Conservation (phyloP, 2,888 invertebrate species). For the Halictus quadricinctus region DNA sequence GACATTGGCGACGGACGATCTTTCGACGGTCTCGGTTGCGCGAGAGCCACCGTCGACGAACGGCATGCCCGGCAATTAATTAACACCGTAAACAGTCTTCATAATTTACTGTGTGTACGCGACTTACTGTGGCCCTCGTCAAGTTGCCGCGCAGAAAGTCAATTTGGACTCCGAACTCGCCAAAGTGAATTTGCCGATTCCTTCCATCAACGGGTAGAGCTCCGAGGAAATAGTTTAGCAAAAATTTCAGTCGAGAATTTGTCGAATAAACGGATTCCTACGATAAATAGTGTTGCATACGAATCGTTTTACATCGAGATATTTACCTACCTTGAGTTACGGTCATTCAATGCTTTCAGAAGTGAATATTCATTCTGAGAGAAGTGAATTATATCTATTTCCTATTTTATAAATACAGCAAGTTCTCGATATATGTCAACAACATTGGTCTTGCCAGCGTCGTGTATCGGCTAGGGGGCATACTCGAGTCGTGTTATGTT, state of each 20-base stretch:
- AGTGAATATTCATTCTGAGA: no score
- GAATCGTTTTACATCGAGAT: no score
- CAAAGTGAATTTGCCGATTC: neutral
- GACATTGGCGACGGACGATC: conserved; percentile 1
- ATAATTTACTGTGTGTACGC: neutral
- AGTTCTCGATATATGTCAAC: no score
- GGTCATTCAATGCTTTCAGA: no score
- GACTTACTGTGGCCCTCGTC: neutral
- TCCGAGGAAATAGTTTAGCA: neutral
- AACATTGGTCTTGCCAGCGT: no score
- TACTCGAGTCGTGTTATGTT: no score
- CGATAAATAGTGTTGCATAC: neutral
- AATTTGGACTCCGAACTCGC: neutral
- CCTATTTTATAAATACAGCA: no score
- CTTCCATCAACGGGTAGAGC: neutral
- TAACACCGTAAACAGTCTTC: neutral
- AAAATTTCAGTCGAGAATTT: neutral
- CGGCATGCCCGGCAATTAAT: neutral
- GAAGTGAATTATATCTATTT: no score
- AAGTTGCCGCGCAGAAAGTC: neutral
- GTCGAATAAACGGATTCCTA: neutral
- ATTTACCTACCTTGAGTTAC: no score
- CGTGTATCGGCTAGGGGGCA: no score
- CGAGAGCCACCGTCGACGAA: neutral
- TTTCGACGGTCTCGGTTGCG: neutral